A percentile compares a stretch with the other conserved stretches of the same genome.
phyloP scores from a whole-genome alignment of 2,113 vertebrate genomes.

The Alces alces region DNA sequence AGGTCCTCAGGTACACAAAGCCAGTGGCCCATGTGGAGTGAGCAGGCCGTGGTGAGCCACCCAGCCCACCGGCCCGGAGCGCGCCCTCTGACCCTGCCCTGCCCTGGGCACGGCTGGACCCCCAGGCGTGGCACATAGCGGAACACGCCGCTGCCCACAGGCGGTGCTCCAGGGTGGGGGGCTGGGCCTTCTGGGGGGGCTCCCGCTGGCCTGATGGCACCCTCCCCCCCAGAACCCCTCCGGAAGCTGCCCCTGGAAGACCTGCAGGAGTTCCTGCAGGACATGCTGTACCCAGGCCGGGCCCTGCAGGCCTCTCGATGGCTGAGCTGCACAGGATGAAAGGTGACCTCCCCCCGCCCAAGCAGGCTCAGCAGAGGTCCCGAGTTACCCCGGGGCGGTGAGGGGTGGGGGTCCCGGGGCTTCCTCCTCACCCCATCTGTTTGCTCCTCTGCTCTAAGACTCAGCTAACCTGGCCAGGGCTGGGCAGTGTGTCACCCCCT shows the following conservation, averaged over 20 bases:
- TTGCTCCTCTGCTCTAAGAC: background rate
- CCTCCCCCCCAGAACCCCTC: constrained; percentile 77
- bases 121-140: accelerated
- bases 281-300: constrained; percentile 82
- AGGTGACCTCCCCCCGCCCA: constrained; percentile 82
- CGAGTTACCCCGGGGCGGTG: accelerated
- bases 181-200: background rate
- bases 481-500: accelerated
- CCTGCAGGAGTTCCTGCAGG: constrained; percentile 90
- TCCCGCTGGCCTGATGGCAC: accelerated
- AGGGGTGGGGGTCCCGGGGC: background rate
- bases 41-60: background rate
- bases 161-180: accelerated
- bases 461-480: background rate
- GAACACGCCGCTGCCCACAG: accelerated
- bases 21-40: constrained; percentile 67
- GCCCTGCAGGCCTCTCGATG: constrained; percentile 82
- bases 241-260: constrained; percentile 87
- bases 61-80: accelerated
- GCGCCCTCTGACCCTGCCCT: accelerated
- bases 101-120: accelerated
- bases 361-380: constrained; percentile 68
- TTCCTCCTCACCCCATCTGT: accelerated
- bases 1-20: constrained; percentile 90
- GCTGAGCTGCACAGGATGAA: constrained; percentile 87